phyloP scores from a whole-genome alignment of 2,888 invertebrate species.

The Drosophila kambysellisi region DNA sequence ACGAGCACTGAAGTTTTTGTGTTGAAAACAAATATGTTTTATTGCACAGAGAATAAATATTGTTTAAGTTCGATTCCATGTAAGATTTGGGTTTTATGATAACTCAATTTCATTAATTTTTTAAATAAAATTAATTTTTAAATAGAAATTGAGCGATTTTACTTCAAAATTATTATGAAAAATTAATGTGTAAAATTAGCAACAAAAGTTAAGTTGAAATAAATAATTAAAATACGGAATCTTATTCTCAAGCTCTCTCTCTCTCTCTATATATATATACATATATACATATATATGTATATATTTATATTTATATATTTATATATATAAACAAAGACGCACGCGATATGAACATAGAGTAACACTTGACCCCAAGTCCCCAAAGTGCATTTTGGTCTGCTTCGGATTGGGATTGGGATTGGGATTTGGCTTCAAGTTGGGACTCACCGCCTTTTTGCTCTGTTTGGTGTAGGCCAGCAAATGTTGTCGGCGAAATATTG shows the following conservation, averaged over 20 bases:
- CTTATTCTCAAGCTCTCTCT: neutral
- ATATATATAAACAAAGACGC: neutral
- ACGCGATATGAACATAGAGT: constrained; percentile 12
- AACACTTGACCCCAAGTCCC: constrained; percentile 46
- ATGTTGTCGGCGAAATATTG: constrained; percentile 19
- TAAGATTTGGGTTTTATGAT: neutral
- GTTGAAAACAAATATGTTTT: neutral
- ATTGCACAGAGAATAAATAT: neutral
- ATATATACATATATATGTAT: too few relatives aligned
- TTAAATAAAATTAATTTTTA: too few relatives aligned
- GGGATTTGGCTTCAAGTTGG: constrained; percentile 1
- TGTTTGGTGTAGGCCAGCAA: constrained; percentile 23
- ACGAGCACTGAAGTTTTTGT: neutral
- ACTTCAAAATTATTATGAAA: too few relatives aligned
- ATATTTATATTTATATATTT: too few relatives aligned
- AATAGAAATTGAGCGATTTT: too few relatives aligned
- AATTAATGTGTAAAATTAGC: neutral
- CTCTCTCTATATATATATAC: neutral
- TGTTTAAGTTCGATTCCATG: neutral
- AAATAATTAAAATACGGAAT: neutral
- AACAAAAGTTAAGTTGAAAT: neutral
- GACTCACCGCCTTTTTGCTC: neutral
- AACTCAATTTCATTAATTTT: too few relatives aligned
- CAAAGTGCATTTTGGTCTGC: constrained; percentile 52
- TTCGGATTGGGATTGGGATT: constrained; percentile 9